Conservation (phyloP, 2,113 vertebrate genomes). For the Poeciliopsis occidentalis region DNA sequence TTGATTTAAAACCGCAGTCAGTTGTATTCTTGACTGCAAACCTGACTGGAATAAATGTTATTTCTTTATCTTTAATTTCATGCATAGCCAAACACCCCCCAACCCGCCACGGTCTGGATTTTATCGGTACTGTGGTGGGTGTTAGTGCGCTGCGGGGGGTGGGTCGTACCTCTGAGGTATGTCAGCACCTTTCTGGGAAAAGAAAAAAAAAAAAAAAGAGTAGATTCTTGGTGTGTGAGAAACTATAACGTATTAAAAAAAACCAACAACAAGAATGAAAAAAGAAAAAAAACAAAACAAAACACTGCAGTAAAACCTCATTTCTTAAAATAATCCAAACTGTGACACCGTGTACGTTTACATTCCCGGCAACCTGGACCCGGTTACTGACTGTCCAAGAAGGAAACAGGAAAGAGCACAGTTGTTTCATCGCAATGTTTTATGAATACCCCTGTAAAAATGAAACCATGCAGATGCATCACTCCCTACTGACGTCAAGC, state of each 20-base stretch:
- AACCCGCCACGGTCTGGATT: slow-evolving; percentile 18
- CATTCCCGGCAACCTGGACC: slow-evolving; percentile 63
- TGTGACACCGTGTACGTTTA: slow-evolving; percentile 61
- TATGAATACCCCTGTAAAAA: slow-evolving; percentile 26
- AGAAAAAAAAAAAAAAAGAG: background rate
- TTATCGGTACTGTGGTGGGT: slow-evolving; percentile 38
- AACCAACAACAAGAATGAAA: too few species aligned
- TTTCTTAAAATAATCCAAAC: slow-evolving; percentile 55
- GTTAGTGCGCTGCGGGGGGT: slow-evolving; percentile 39
- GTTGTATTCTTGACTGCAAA: slow-evolving; percentile 10
- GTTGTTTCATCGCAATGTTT: slow-evolving; percentile 31
- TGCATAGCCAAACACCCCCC: slow-evolving; percentile 76
- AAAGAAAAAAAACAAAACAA: background rate
- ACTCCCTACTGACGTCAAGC: slow-evolving; percentile 44
- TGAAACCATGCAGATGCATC: slow-evolving; percentile 58
- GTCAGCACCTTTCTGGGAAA: slow-evolving; percentile 63
- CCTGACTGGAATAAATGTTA: slow-evolving; percentile 52
- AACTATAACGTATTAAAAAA: slow-evolving; percentile 20
- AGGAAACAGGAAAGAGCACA: slow-evolving; percentile 40
- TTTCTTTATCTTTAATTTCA: slow-evolving; percentile 68
- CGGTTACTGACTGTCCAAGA: slow-evolving; percentile 37
- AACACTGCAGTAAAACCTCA: slow-evolving; percentile 50
- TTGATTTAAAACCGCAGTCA: slow-evolving; percentile 60
- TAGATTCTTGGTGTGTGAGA: slow-evolving; percentile 28
- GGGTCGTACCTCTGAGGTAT: slow-evolving; percentile 66